Evolutionary conservation across 1,140 invertebrate species (phyloP), one percentile per base, ranked within the genome.

Genomic region (Solen grandis): DNA sequence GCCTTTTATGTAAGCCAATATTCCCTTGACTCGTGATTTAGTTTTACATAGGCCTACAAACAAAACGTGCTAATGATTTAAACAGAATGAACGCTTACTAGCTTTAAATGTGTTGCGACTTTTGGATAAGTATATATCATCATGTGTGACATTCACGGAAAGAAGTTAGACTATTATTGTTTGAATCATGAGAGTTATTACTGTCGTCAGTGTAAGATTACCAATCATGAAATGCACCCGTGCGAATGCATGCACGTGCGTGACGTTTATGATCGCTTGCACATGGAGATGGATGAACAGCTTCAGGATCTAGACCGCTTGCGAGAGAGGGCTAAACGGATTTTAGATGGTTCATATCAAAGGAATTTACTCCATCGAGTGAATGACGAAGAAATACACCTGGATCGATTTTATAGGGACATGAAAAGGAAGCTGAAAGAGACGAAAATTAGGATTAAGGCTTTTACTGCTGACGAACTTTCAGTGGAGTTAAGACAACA

Each of bases 391-490:
- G 75, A 78, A 50, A 66, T 35, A 14, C 54, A 68, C 22, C 55
- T 78, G 5, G 75, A 78, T 46, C 68, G 35, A 25, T 78, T 68
- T n/a, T 59, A 68, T 33, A 69, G 31, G 25, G 65, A 68, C 29
- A 78, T 78, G 52, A 78, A 78, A 29, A 78, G 29, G 14, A 78
- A 68, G 19, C 29, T 78, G 4, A 68, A 78, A 36, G 52, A 69
- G 25, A 69, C 75, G 0, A 78, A 78, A 31, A 19, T 54, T 29
- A 65, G 55, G 35, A 65, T 78, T 1, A 78, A 68, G 25, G 75
- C 75, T 2, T 78, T 78, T 35, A 78, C 75, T 8, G 27, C 74
- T n/a, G 74, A 76, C 25, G 75, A 78, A 57, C 63, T 78, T 13
- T 78, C 75, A 22, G 75, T 59, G 33, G 41, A 46, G 31, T 60